Percentiles rank a stretch among this genome's conserved stretches.
phyloP scores from a whole-genome alignment of 1,140 invertebrate species.

The Hycleus cichorii region DNA sequence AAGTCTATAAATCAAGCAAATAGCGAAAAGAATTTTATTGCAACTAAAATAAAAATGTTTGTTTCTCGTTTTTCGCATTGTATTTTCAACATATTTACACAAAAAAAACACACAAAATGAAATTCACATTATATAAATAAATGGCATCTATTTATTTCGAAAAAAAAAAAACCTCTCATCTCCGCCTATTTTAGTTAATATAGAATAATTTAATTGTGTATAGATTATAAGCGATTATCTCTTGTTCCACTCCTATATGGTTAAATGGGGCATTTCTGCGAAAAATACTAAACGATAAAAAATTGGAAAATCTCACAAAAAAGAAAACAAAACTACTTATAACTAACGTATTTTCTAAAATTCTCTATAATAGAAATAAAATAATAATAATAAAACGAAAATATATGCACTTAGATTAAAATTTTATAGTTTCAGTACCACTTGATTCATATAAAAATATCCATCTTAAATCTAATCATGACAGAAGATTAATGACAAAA shows the following conservation, averaged over 20 bases:
- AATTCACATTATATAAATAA: conserved; percentile 14
- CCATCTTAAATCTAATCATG: no score
- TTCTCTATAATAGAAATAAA: no score
- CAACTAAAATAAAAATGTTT: conserved; percentile 10
- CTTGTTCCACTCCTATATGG: neutral
- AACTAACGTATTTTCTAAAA: no score
- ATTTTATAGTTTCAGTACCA: no score
- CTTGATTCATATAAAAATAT: no score
- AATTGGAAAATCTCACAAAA: neutral
- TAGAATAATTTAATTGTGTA: neutral
- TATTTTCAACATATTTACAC: conserved; percentile 3
- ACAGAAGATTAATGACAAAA: no score
- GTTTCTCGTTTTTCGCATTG: no score
- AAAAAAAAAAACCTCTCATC: no score
- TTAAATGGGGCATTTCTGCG: neutral
- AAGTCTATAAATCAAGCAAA: conserved; percentile 22
- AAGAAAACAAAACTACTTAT: no score
- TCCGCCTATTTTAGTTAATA: neutral
- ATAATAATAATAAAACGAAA: no score
- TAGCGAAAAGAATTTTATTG: conserved; percentile 13
- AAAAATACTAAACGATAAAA: neutral
- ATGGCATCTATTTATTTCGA: conserved; percentile 5
- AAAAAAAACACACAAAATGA: conserved; percentile 16
- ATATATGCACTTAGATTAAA: no score
- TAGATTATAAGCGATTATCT: neutral